Evolutionary conservation across 2,113 vertebrate species (phyloP).

Genomic region (Arothron firmamentum): DNA sequence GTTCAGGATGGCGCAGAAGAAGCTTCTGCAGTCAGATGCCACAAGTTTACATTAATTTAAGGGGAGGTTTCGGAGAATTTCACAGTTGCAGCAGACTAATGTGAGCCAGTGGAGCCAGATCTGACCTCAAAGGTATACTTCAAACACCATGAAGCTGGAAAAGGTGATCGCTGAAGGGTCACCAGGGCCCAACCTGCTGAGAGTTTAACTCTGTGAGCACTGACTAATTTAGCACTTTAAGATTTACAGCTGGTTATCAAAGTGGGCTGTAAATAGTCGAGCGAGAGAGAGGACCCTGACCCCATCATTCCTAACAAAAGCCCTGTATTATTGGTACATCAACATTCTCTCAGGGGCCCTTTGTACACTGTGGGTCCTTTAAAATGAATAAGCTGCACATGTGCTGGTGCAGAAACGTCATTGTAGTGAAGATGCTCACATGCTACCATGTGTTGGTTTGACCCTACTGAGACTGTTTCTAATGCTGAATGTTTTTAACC

Average conservation of each 20-base stretch:
- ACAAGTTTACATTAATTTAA: not conserved
- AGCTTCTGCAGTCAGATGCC: not conserved
- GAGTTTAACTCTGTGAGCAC: not conserved
- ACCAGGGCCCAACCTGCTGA: too few species aligned
- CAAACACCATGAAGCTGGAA: constrained; percentile 27
- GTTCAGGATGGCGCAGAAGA: constrained; percentile 13
- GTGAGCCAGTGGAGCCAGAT: constrained; percentile 5
- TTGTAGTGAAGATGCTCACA: too few species aligned
- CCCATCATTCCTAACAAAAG: too few species aligned
- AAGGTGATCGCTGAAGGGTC: not conserved
- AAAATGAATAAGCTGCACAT: not conserved
- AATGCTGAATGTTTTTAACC: too few species aligned
- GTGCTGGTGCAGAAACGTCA: not conserved
- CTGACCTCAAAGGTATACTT: constrained; percentile 15
- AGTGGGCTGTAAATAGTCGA: too few species aligned
- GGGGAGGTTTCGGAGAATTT: constrained; percentile 17
- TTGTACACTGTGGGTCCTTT: not conserved
- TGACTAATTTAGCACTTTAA: too few species aligned
- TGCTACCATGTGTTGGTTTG: too few species aligned
- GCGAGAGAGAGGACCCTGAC: too few species aligned
- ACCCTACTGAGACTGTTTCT: too few species aligned
- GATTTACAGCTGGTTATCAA: too few species aligned
- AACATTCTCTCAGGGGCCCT: too few species aligned
- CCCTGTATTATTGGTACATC: too few species aligned
- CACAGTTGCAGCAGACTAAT: constrained; percentile 45